Evolutionary conservation across 2,113 vertebrate genomes (phyloP).

Genomic region (Oreochromis tanganicae): DNA sequence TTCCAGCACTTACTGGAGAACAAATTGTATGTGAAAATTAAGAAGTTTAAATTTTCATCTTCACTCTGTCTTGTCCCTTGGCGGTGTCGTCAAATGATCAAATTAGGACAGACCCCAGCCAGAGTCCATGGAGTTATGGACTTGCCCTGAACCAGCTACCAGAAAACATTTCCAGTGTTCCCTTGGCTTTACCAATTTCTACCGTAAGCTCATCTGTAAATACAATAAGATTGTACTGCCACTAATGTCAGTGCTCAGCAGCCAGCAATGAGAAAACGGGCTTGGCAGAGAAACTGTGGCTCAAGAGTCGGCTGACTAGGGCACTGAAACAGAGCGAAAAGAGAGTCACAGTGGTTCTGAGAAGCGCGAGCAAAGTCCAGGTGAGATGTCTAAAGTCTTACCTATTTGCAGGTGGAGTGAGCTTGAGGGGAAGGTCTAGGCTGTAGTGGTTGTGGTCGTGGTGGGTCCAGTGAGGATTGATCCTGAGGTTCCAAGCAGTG

Average conservation of each 20-base stretch:
- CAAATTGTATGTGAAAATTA: neutral
- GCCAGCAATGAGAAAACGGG: neutral
- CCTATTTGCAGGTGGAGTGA: neutral
- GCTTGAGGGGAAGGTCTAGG: neutral
- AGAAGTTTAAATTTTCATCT: neutral
- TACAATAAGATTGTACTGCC: neutral
- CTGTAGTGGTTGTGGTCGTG: neutral
- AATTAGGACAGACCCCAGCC: neutral
- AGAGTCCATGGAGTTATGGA: neutral
- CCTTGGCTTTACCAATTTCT: neutral
- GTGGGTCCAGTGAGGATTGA: neutral
- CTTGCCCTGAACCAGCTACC: neutral
- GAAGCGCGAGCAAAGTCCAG: neutral
- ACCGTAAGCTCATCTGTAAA: neutral
- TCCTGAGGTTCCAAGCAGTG: neutral
- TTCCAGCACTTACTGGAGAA: neutral
- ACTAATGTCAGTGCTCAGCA: neutral
- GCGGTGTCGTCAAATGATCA: neutral
- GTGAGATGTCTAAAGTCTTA: neutral
- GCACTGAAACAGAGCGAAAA: neutral
- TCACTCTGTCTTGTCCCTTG: neutral
- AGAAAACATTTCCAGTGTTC: neutral
- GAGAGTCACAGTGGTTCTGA: neutral
- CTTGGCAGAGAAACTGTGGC: neutral
- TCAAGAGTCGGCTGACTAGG: neutral